Base-by-base conservation (phyloP, 2,113 vertebrate species). In the Alethe castanea region DNA sequence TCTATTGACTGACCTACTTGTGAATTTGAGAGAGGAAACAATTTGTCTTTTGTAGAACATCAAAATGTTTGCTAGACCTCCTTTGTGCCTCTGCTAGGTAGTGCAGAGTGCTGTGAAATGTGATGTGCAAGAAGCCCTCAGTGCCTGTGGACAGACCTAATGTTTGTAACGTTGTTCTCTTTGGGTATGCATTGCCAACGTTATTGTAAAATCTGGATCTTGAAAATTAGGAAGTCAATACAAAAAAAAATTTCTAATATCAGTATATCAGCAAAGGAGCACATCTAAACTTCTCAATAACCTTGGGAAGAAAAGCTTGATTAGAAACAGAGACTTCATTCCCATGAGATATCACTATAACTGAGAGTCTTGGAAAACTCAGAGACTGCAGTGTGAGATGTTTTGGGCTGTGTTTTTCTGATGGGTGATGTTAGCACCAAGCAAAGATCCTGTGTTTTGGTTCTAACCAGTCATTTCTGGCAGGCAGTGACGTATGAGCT, bases 101-200 rank as follows among this genome's bases (percentile, higher is more conserved):
- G 14, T 4, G 24, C 44, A 56, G 17, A 47, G 13, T 29, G 25
- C 40, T 61, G 44, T 76, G 25, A 82, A 65, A 64, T 60, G 36
- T 5, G 35, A 25, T 47, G n/a, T 44, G 12, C 16, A 62, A 62
- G 38, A 47, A 76, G 65, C 36, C n/a, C 26, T 59, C 47, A 15
- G 52, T 29, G 48, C 38, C 38, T 76, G 15, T 13, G 8, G 48
- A n/a, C 53, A 79, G 52, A 67, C 16, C 9, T 50, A 7, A 73
- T 6, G 7, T 61, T 23, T 40, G 33, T 50, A 69, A 36, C 3
- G 1, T 53, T 4, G 0, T 33, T 65, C 4, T 52, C 24, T 92
- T 88, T 52, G 52, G 44, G 45, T 67, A 5, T 4, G 17, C 1
- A 0, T 67, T 65, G 67, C 36, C 59, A 86, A 35, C 0, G 0